Percentiles rank a stretch among this genome's conserved stretches.
These are phyloP conservation scores for Agriopis aurantiaria DNA, from an alignment of 2,888 invertebrate genomes.

Conservation along the genomic window DNA sequence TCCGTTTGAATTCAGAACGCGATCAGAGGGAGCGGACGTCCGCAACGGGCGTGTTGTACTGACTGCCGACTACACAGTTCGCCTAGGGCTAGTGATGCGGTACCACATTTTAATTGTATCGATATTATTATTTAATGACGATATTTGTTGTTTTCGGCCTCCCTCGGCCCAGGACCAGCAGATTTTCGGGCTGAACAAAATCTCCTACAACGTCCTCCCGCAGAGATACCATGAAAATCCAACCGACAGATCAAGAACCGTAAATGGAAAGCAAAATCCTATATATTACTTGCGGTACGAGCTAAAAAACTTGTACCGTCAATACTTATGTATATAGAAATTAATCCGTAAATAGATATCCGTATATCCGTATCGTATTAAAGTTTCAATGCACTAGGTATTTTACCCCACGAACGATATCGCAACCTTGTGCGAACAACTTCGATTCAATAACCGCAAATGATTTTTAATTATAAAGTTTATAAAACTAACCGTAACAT, in stretches of 20 bases:
- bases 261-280: no score
- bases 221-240: neutral
- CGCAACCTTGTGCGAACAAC: neutral
- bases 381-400: neutral
- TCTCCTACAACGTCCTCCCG: no score
- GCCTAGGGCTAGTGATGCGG: slow-evolving; percentile 61
- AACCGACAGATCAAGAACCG: neutral
- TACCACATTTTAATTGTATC: slow-evolving; percentile 48
- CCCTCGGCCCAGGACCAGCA: no score
- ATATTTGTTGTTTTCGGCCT: neutral
- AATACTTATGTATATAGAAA: neutral
- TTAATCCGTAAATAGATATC: slow-evolving; percentile 1
- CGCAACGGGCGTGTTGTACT: slow-evolving; percentile 67
- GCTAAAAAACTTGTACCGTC: neutral
- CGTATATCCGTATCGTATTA: no score
- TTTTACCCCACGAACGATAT: slow-evolving; percentile 1
- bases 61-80: slow-evolving; percentile 64
- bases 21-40: slow-evolving; percentile 65
- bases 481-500: neutral
- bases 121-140: slow-evolving; percentile 48
- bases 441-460: neutral
- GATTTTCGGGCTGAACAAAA: no score
- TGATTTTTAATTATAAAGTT: neutral
- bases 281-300: neutral
- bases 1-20: slow-evolving; percentile 50